phyloP scores from a whole-genome alignment of 2,113 vertebrate species.

The Salvelinus sp. region DNA sequence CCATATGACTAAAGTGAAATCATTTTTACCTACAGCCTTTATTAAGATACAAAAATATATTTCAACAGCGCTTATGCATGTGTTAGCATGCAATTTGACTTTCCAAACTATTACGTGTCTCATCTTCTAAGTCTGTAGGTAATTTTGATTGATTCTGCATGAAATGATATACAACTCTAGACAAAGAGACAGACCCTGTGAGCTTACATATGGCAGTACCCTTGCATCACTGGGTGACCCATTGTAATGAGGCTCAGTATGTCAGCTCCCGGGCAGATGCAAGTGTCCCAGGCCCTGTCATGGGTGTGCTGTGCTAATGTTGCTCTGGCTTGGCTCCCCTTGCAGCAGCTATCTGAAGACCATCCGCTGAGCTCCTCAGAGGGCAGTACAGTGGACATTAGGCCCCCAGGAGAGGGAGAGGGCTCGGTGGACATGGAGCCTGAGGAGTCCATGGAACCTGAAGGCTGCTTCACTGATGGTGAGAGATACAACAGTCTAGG shows the following conservation, averaged over 20 bases:
- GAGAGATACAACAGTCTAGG: neutral
- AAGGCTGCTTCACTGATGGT: constrained; percentile 91
- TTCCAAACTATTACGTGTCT: neutral
- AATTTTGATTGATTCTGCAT: constrained; percentile 30
- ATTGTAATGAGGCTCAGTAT: constrained; percentile 17
- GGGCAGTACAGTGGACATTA: constrained; percentile 89
- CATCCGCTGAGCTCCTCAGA: constrained; percentile 87
- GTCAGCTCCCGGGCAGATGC: constrained; percentile 16
- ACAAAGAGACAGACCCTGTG: constrained; percentile 66
- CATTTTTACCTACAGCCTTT: constrained; percentile 33
- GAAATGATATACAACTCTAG: constrained; percentile 1
- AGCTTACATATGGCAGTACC: constrained; percentile 57
- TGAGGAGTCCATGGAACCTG: constrained; percentile 86
- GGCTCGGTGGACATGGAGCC: constrained; percentile 80
- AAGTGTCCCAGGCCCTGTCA: constrained; percentile 1
- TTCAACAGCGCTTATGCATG: constrained; percentile 5
- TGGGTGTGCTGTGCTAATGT: constrained; percentile 9
- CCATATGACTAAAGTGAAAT: constrained; percentile 49
- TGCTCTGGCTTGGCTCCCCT: constrained; percentile 56
- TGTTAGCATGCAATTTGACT: neutral
- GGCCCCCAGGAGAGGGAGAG: constrained; percentile 74
- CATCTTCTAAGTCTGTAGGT: constrained; percentile 28
- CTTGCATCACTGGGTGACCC: constrained; percentile 46
- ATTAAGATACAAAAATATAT: constrained; percentile 8
- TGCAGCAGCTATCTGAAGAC: constrained; percentile 78